Evolutionary conservation across 1,140 invertebrate species (phyloP).

Genomic region (Wasmannia auropunctata): DNA sequence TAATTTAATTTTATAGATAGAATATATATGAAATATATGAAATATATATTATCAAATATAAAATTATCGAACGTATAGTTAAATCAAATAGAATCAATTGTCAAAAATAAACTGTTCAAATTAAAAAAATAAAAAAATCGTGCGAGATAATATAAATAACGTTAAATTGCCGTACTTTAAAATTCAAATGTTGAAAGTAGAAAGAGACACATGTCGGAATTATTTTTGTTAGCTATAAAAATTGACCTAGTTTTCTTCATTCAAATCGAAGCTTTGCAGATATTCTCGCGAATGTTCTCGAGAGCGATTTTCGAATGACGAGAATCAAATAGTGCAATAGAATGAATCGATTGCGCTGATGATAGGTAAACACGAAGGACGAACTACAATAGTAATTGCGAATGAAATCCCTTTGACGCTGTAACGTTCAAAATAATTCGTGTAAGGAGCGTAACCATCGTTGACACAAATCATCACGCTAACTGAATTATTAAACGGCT

Average conservation of each 20-base stretch:
- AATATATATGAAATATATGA: background rate
- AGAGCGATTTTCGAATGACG: conserved; percentile 24
- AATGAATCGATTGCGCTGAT: conserved; percentile 38
- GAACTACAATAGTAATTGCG: conserved; percentile 31
- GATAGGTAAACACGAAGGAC: conserved; percentile 7
- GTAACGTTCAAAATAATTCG: background rate
- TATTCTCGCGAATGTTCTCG: conserved; percentile 2
- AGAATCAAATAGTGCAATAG: conserved; percentile 38
- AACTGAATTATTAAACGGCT: conserved; percentile 13
- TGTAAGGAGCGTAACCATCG: background rate
- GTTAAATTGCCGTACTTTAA: background rate
- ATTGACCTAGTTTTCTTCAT: conserved; percentile 5
- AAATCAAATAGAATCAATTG: background rate
- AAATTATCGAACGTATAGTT: background rate
- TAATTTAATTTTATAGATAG: background rate
- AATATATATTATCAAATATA: background rate
- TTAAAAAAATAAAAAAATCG: background rate
- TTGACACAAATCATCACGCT: conserved; percentile 10
- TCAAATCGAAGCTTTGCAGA: background rate
- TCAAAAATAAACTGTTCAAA: background rate
- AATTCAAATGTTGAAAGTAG: background rate
- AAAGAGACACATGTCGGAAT: background rate
- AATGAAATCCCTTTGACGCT: conserved; percentile 31
- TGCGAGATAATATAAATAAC: background rate
- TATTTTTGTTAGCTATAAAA: background rate